phyloP scores from a whole-genome alignment of 2,113 vertebrate genomes.

The Sigmodon hispidus region DNA sequence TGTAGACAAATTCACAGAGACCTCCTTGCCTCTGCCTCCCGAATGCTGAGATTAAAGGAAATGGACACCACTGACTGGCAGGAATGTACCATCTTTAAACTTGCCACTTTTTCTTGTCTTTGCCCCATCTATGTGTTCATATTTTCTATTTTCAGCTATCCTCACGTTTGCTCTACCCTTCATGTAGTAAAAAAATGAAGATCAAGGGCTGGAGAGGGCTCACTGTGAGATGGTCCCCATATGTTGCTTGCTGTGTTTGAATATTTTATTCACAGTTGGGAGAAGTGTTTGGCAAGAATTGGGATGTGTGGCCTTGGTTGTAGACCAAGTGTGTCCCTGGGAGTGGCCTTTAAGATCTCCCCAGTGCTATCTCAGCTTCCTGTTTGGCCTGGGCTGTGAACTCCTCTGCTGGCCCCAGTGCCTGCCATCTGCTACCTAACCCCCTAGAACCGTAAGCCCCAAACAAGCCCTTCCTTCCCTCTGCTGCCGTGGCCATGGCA shows the following conservation, averaged over 20 bases:
- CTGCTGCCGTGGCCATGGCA: no score
- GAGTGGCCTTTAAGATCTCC: no score
- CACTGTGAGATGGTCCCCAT: neutral
- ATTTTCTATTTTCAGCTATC: constrained; percentile 37
- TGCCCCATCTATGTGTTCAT: neutral
- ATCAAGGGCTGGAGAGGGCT: neutral
- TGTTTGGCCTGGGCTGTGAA: no score
- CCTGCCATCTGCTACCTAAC: no score
- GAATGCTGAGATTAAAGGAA: neutral
- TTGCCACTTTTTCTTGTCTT: neutral
- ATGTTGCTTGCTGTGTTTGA: neutral
- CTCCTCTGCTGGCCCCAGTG: no score
- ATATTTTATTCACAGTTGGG: neutral
- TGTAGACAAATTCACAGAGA: neutral
- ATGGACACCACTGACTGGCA: neutral
- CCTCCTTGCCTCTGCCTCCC: neutral
- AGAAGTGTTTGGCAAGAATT: no score
- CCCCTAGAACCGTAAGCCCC: no score
- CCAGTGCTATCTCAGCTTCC: no score
- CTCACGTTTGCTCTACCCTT: neutral
- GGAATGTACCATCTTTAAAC: neutral
- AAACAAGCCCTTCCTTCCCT: no score
- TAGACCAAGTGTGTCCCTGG: no score
- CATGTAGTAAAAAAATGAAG: neutral
- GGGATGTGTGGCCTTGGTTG: no score